Percentiles rank a stretch among this genome's conserved stretches.
Conservation (phyloP, 2,888 invertebrate genomes). For the Dexiosoma caninum region DNA sequence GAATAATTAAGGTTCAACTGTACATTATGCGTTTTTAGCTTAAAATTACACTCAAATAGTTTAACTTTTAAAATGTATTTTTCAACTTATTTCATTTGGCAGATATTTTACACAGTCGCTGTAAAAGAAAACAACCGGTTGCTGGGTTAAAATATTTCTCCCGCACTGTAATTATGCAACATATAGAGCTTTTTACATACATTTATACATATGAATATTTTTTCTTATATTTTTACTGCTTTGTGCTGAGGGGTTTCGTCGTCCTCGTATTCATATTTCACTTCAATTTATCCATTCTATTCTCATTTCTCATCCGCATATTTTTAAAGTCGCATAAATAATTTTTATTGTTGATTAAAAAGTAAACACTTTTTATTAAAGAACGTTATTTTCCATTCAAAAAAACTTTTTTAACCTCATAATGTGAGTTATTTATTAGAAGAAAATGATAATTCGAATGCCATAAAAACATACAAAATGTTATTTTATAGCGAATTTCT, state of each 20-base stretch:
- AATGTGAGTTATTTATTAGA: conserved; percentile 27
- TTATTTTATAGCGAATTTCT: not conserved
- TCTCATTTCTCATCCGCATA: not conserved
- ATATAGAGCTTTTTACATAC: no score
- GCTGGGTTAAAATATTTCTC: no score
- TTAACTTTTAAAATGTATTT: no score
- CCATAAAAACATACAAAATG: not conserved
- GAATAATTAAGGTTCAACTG: no score
- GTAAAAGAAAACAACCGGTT: no score
- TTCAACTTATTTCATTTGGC: no score
- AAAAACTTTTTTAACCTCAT: conserved; percentile 3
- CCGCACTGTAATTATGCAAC: no score
- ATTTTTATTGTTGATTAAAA: not conserved
- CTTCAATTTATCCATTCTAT: not conserved
- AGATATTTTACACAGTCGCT: no score
- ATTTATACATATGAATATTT: no score
- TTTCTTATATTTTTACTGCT: not conserved
- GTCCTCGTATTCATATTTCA: not conserved
- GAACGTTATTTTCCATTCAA: not conserved
- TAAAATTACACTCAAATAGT: no score
- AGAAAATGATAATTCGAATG: not conserved
- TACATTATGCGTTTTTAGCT: no score
- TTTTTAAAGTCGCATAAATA: not conserved
- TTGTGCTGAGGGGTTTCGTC: not conserved
- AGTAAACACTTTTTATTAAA: not conserved